These are phyloP conservation scores for Phlogophora meticulosa DNA, from an alignment of 2,888 invertebrate genomes.

Conservation along the genomic window DNA sequence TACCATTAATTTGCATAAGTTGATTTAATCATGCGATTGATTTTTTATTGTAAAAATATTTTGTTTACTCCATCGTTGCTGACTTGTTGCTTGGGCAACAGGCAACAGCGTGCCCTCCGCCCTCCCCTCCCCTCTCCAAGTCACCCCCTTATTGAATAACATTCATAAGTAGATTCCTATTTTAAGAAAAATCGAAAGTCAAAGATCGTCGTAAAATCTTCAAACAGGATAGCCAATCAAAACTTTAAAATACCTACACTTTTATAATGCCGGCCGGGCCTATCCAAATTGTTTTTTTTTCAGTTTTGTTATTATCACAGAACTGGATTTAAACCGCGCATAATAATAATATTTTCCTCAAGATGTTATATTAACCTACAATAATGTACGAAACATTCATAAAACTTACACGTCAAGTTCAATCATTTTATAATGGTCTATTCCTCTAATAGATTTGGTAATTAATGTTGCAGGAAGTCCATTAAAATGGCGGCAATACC, in stretches of 20 bases:
- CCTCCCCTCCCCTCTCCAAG: too few relatives aligned
- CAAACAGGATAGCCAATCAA: conserved; percentile 4
- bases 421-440: too few relatives aligned
- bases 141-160: too few relatives aligned
- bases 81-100: too few relatives aligned
- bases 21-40: too few relatives aligned
- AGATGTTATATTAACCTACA: neutral
- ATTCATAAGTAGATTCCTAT: neutral
- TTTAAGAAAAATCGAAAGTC: neutral
- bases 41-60: too few relatives aligned
- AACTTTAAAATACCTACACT: neutral
- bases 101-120: too few relatives aligned
- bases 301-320: neutral
- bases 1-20: neutral
- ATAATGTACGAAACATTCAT: neutral
- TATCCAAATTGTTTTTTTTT: neutral
- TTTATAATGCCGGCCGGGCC: neutral
- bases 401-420: neutral
- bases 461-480: conserved; percentile 11
- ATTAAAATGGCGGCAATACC: conserved; percentile 60
- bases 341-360: neutral
- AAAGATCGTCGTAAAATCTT: conserved; percentile 3
- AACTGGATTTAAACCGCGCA: neutral
- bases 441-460: neutral
- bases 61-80: too few relatives aligned